Percentiles rank a stretch among this genome's conserved stretches.
Evolutionary conservation across 2,888 invertebrate species (phyloP).

Genomic region (Hypsopygia costalis): DNA sequence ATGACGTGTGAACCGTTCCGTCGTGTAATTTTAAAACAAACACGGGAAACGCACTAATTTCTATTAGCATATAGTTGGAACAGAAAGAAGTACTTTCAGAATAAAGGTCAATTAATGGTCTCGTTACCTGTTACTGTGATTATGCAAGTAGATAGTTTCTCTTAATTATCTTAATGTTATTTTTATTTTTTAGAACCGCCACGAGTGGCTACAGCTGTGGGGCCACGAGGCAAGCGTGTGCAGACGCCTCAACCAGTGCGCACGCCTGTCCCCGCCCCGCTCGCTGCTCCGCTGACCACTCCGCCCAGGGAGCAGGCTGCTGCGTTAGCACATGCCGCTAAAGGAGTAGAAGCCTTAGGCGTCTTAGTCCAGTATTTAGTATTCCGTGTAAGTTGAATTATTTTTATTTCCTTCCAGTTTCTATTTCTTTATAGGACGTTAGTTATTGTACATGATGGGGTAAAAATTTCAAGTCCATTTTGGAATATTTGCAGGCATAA

Average conservation of each 20-base stretch:
- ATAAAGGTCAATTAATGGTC: slow-evolving; percentile 2
- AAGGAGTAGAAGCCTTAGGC: slow-evolving; percentile 90
- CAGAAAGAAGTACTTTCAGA: slow-evolving; percentile 9
- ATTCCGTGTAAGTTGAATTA: slow-evolving; percentile 81
- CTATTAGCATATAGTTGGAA: slow-evolving; percentile 21
- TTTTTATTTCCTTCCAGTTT: too few species aligned
- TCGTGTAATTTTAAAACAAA: slow-evolving; percentile 38
- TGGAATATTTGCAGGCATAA: too few species aligned
- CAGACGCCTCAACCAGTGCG: slow-evolving; percentile 61
- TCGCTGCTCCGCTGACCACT: slow-evolving; percentile 32
- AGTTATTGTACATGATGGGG: too few species aligned
- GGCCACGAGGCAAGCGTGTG: slow-evolving; percentile 66
- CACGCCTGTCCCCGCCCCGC: slow-evolving; percentile 37
- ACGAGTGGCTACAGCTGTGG: slow-evolving; percentile 63
- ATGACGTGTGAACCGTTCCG: slow-evolving; percentile 27
- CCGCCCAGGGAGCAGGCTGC: slow-evolving; percentile 51
- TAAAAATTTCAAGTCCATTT: too few species aligned
- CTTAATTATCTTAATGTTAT: neutral
- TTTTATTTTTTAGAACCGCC: slow-evolving; percentile 52
- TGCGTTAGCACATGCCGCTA: slow-evolving; percentile 77
- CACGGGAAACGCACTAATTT: slow-evolving; percentile 29
- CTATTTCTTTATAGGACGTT: too few species aligned
- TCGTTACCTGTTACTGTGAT: neutral
- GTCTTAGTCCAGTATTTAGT: slow-evolving; percentile 92
- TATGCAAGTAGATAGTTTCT: neutral